Evolutionary conservation across 2,797 vertebrate species (phyloP).

Genomic region (Microctenopoma steveboyesi): DNA sequence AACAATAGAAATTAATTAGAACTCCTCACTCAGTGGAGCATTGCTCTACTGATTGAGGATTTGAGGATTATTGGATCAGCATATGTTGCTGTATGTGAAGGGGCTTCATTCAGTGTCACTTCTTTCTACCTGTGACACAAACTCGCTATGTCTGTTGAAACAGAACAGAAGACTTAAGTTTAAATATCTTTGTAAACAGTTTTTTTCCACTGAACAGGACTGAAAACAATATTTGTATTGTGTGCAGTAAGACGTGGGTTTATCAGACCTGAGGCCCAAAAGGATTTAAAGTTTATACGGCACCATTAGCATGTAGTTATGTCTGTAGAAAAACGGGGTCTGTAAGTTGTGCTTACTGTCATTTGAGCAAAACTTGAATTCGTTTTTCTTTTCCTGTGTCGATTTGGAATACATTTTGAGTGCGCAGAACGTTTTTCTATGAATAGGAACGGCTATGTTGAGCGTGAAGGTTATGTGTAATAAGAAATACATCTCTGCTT

Average conservation of each 20-base stretch:
- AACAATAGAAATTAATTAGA: conserved; percentile 79
- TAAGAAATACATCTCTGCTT: neutral
- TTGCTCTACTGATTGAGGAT: conserved; percentile 64
- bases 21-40: conserved; percentile 44
- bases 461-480: neutral
- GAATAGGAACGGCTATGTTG: neutral
- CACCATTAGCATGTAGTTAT: neutral
- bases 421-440: too few relatives aligned
- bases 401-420: too few relatives aligned
- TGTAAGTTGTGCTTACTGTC: too few relatives aligned
- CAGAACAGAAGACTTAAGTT: too few relatives aligned
- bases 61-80: conserved; percentile 67
- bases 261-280: neutral
- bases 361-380: too few relatives aligned
- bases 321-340: too few relatives aligned
- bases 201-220: too few relatives aligned
- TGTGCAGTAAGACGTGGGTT: neutral
- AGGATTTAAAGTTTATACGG: neutral
- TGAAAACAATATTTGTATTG: too few relatives aligned
- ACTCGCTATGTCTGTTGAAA: neutral
- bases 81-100: conserved; percentile 37
- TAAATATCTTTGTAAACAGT: too few relatives aligned
- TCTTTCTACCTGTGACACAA: neutral
- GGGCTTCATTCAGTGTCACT: conserved; percentile 13
- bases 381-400: neutral